phyloP scores from a whole-genome alignment of 2,888 invertebrate genomes.

The Sympetrum striolatum region DNA sequence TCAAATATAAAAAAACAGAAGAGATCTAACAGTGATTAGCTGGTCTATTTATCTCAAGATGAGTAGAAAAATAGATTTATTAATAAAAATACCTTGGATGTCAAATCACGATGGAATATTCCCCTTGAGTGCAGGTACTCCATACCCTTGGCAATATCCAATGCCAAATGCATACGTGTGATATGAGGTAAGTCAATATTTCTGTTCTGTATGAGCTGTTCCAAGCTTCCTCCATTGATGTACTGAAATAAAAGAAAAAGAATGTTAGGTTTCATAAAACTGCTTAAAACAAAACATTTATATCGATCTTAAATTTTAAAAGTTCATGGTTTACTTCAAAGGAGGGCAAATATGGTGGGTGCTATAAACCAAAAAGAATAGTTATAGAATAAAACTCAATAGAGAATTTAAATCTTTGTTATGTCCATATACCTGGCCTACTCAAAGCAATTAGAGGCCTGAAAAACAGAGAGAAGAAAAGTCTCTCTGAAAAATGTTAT shows the following conservation, averaged over 20 bases:
- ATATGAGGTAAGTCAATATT: constrained; percentile 77
- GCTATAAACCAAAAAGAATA: no score
- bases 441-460: no score
- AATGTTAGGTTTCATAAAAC: neutral
- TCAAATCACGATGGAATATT: constrained; percentile 94
- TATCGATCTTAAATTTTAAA: no score
- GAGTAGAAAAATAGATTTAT: neutral
- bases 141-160: constrained; percentile 91
- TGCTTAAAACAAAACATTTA: neutral
- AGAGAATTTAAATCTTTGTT: no score
- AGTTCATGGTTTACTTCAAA: no score
- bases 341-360: no score
- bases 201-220: constrained; percentile 83
- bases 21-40: neutral
- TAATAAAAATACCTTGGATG: constrained; percentile 77
- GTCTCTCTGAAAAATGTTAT: no score
- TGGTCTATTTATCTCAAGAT: neutral
- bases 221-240: constrained; percentile 93
- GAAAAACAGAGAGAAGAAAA: no score
- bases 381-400: no score
- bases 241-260: constrained; percentile 64
- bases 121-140: constrained; percentile 90
- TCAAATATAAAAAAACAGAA: neutral
- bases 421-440: no score
- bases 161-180: constrained; percentile 80